Conservation (phyloP, 2,113 vertebrate species). For the Cyanoliseus patagonus region DNA sequence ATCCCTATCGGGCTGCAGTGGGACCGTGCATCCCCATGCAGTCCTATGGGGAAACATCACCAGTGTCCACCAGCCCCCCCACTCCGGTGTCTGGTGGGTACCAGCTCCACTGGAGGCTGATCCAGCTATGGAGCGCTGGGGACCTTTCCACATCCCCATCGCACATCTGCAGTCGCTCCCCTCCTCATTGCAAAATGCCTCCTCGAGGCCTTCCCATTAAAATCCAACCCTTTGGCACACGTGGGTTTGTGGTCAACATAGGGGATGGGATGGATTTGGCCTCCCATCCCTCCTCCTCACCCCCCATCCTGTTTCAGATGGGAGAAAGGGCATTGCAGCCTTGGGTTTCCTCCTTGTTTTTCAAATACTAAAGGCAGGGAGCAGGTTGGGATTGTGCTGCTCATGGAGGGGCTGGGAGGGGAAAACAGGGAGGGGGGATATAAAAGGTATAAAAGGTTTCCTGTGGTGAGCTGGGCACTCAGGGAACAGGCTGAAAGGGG, state of each 20-base stretch:
- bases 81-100: accelerated
- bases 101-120: background rate
- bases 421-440: background rate
- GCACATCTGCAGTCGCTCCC: background rate
- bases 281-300: background rate
- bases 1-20: accelerated
- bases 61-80: accelerated
- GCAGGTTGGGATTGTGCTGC: background rate
- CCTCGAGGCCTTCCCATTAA: accelerated
- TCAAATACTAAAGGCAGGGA: background rate
- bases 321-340: background rate
- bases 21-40: accelerated
- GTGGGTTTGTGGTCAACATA: background rate
- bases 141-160: background rate
- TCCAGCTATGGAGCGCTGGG: accelerated
- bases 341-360: background rate
- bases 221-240: background rate
- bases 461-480: constrained; percentile 48
- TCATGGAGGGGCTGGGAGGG: background rate
- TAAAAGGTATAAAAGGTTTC: constrained; percentile 69
- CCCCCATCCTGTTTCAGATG: background rate
- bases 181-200: background rate
- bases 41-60: background rate
- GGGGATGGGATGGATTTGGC: background rate
- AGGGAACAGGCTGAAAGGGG: constrained; percentile 57